Percentiles rank a stretch among this genome's conserved stretches.
Conservation (phyloP, 2,797 vertebrate genomes). For the Sparidentex hasta region DNA sequence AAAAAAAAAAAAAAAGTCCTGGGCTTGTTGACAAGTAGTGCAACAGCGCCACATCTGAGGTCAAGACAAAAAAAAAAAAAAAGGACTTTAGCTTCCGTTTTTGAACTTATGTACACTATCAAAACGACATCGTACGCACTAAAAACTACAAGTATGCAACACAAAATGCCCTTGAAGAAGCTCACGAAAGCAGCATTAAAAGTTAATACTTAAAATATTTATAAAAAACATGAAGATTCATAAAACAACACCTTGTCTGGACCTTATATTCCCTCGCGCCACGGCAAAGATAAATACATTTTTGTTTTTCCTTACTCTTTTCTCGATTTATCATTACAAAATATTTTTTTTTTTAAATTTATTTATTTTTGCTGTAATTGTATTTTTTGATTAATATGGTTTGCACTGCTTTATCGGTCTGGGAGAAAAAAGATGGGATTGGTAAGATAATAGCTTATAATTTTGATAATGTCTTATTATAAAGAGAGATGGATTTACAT, state of each 20-base stretch:
- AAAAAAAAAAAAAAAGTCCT: conserved; percentile 52
- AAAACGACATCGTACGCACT: conserved; percentile 75
- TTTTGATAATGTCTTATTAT: background rate
- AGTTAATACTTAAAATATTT: conserved; percentile 77
- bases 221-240: conserved; percentile 78
- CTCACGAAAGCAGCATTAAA: conserved; percentile 82
- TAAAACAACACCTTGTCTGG: conserved; percentile 71
- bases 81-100: conserved; percentile 52
- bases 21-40: conserved; percentile 63
- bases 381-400: conserved; percentile 31
- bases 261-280: conserved; percentile 61
- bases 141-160: conserved; percentile 81
- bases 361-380: conserved; percentile 11
- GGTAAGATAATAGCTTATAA: conserved; percentile 24
- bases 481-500: conserved; percentile 29
- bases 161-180: conserved; percentile 80
- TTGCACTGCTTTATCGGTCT: conserved; percentile 27
- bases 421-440: conserved; percentile 4
- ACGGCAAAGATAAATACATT: conserved; percentile 70
- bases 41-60: conserved; percentile 65
- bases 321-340: conserved; percentile 60
- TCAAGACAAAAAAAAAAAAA: conserved; percentile 48
- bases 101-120: conserved; percentile 66
- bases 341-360: conserved; percentile 24
- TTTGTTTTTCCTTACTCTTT: conserved; percentile 57